Conservation (phyloP, 2,797 vertebrate species). For the Eremophila alpestris region DNA sequence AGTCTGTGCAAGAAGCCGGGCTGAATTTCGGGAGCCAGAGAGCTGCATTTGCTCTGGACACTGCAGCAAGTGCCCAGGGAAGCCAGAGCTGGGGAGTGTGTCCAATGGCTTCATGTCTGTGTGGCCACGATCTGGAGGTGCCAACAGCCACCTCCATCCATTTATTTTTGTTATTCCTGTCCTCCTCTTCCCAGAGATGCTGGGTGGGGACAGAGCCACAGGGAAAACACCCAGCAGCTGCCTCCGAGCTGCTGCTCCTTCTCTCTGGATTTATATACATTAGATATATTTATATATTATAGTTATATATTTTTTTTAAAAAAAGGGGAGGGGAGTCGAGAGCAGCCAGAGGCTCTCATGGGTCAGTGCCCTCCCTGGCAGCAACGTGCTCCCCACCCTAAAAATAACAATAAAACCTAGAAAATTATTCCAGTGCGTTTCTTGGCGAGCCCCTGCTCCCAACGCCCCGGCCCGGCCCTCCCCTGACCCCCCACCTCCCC, state of each 20-base stretch:
- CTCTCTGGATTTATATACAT: conserved; percentile 67
- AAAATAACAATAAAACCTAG: conserved; percentile 65
- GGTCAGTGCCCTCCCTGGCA: conserved; percentile 54
- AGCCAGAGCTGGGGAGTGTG: background rate
- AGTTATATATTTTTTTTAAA: conserved; percentile 75
- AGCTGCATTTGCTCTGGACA: background rate
- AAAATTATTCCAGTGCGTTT: conserved; percentile 77
- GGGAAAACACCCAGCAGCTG: background rate
- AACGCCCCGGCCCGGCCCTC: background rate
- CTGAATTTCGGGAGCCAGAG: background rate
- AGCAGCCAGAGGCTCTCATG: conserved; percentile 18
- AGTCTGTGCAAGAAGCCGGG: background rate
- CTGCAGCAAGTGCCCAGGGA: background rate
- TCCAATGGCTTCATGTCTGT: background rate
- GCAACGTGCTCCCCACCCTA: background rate
- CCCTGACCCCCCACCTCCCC: background rate
- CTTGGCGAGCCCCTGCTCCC: conserved; percentile 48
- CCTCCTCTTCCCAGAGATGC: background rate
- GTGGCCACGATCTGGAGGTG: background rate
- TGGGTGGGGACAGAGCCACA: background rate
- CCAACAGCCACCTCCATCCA: background rate
- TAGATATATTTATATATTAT: conserved; percentile 81
- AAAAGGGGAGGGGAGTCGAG: conserved; percentile 17
- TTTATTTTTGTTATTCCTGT: background rate
- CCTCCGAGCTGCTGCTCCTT: conserved; percentile 7